These are phyloP conservation scores for Anastatus disparis DNA, from an alignment of 1,140 invertebrate species.

Conservation along the genomic window DNA sequence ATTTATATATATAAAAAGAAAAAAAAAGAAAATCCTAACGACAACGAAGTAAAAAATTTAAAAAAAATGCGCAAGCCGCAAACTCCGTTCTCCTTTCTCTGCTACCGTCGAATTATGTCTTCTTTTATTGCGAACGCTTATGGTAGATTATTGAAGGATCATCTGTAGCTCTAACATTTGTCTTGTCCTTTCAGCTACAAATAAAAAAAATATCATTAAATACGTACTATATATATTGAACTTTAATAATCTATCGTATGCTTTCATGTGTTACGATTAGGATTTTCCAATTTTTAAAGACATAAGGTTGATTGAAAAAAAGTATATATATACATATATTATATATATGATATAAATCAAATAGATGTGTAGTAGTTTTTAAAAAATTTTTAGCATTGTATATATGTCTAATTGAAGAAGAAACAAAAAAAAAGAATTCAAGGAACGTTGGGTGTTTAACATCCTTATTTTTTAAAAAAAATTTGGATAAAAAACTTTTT, in stretches of 20 bases:
- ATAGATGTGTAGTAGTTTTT: constrained; percentile 64
- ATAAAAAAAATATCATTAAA: too few species aligned
- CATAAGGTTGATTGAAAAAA: constrained; percentile 51
- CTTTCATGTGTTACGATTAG: constrained; percentile 58
- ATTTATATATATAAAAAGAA: constrained; percentile 19
- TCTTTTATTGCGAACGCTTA: constrained; percentile 46
- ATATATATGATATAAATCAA: constrained; percentile 52
- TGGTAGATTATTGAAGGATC: constrained; percentile 35
- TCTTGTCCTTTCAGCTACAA: constrained; percentile 24
- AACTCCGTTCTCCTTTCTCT: constrained; percentile 41
- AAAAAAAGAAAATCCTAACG: constrained; percentile 17
- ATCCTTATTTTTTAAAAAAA: too few species aligned
- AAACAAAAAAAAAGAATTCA: too few species aligned
- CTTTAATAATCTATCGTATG: constrained; percentile 31
- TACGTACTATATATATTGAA: too few species aligned
- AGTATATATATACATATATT: constrained; percentile 49
- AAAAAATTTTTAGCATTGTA: constrained; percentile 63
- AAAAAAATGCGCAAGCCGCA: constrained; percentile 19
- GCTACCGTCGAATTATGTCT: constrained; percentile 49
- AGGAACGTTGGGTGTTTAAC: constrained; percentile 26
- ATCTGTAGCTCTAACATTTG: constrained; percentile 47
- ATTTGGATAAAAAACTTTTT: too few species aligned
- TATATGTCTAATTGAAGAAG: constrained; percentile 64
- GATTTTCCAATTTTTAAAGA: constrained; percentile 60
- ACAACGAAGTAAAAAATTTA: too few species aligned